phyloP scores from a whole-genome alignment of 2,113 vertebrate genomes.

The Podiceps cristatus region DNA sequence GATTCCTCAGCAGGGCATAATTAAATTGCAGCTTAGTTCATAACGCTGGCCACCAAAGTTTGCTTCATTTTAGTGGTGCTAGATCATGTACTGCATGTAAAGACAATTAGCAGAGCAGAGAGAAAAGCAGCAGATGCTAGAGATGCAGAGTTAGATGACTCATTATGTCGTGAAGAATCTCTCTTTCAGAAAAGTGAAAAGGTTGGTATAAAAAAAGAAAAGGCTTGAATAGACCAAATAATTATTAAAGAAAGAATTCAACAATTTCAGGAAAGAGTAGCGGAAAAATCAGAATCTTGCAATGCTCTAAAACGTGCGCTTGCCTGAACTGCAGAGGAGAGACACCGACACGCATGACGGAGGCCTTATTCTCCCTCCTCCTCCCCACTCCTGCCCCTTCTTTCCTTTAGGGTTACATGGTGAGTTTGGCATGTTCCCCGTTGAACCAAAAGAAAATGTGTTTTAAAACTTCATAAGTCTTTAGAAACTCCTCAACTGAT shows the following conservation, averaged over 20 bases:
- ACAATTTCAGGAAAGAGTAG: not conserved
- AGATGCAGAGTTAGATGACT: slow-evolving; percentile 36
- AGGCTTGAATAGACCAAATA: not conserved
- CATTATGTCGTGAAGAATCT: slow-evolving; percentile 11
- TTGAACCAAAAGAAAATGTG: not conserved
- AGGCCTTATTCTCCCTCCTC: not conserved
- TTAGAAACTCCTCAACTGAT: not conserved
- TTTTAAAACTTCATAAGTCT: not conserved
- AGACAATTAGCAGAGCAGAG: slow-evolving; percentile 37
- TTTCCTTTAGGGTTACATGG: not conserved
- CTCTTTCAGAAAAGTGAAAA: slow-evolving; percentile 11
- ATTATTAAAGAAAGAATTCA: not conserved
- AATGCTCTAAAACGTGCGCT: accelerated
- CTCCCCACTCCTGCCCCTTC: not conserved
- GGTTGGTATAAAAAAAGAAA: not conserved
- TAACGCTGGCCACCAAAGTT: not conserved
- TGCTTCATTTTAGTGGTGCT: slow-evolving; percentile 3
- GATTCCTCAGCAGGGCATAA: not conserved
- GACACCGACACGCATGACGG: accelerated
- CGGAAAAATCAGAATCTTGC: not conserved
- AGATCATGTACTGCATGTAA: not conserved
- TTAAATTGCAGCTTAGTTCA: not conserved
- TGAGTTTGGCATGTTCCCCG: not conserved
- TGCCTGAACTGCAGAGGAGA: not conserved
- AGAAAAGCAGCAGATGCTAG: slow-evolving; percentile 56